Evolutionary conservation across 2,113 vertebrate genomes (phyloP), one percentile per base, ranked within the genome.

Genomic region (Bos indicus): DNA sequence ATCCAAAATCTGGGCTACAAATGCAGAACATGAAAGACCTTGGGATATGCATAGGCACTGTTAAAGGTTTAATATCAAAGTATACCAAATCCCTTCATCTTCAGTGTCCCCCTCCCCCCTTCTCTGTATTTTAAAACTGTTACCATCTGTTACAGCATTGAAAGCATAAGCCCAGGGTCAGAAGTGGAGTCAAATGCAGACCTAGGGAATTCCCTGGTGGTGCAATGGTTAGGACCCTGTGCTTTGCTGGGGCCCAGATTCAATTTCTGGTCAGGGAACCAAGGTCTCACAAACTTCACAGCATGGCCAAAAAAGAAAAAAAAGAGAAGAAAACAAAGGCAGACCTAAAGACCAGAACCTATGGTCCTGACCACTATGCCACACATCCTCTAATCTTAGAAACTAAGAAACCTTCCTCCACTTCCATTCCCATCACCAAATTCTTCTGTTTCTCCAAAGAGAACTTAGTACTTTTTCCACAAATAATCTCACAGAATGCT

Each of bases 1-100:
- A 77, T 23, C 74, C 57, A 95, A 96, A 91, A 96, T 51, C 64
- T 25, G 93, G 71, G 82, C 77, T 95, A 93, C 46, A 97, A 89
- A 96, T 40, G 28, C n/a, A 5, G 21, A 43, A 74, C 46, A 71
- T 6, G 60, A 81, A 90, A 94, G 91, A 64, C 25, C 57, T 93
- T 94, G 48, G 77, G 83, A 84, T 54, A 67, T 28, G 8, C 13
- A 5, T 14, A 56, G 46, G 96, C 33, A 43, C n/a, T 88, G 71
- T 40, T 78, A 28, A 87, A 82, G 48, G 30, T 57, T 81, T 51
- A 43, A 5, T 52, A 90, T 77, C 67, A 88, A 96, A 89, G 19
- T 40, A 90, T 19, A 57, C 28, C 87, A 95, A 80, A 95, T 7
- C 17, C 54, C 40, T 93, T 33, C 40, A 56, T 51, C 56, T 59